Evolutionary conservation across 2,888 invertebrate species (phyloP).

Genomic region (Agrilus mali): DNA sequence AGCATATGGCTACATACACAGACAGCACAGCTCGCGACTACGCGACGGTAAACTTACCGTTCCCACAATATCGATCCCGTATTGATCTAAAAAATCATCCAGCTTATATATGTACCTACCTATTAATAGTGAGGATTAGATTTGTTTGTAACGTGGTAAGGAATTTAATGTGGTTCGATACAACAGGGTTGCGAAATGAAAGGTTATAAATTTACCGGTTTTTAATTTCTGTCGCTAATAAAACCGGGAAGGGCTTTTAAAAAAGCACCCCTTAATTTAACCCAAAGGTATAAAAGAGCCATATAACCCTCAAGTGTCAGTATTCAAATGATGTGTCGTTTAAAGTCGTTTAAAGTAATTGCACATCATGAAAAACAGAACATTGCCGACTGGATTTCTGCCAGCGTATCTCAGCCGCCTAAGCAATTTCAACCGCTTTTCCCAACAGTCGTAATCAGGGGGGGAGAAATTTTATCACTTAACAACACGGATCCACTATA

Average conservation of each 20-base stretch:
- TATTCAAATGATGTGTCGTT: conserved; percentile 25
- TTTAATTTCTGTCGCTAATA: conserved; percentile 27
- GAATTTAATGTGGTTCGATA: no score
- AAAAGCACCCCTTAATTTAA: conserved; percentile 24
- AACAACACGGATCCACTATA: conserved; percentile 20
- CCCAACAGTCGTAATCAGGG: conserved; percentile 31
- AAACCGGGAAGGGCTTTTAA: conserved; percentile 17
- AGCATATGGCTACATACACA: conserved; percentile 20
- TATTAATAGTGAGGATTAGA: no score
- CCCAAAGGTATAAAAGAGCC: conserved; percentile 25
- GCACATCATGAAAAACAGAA: conserved; percentile 26
- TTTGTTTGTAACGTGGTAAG: no score
- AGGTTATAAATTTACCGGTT: no score
- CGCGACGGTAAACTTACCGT: no score
- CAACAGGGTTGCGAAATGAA: no score
- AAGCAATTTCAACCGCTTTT: conserved; percentile 28
- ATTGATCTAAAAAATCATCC: no score
- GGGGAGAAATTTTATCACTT: conserved; percentile 33
- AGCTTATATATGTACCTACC: no score
- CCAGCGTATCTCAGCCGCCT: conserved; percentile 8
- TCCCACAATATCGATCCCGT: no score
- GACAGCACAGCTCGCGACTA: no score
- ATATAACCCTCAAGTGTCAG: conserved; percentile 21
- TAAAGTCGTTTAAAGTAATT: conserved; percentile 24
- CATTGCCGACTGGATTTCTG: conserved; percentile 16